These are phyloP conservation scores for Actinernus sp. DNA, from an alignment of 92 coral and sea anemone species.

Conservation along the genomic window DNA sequence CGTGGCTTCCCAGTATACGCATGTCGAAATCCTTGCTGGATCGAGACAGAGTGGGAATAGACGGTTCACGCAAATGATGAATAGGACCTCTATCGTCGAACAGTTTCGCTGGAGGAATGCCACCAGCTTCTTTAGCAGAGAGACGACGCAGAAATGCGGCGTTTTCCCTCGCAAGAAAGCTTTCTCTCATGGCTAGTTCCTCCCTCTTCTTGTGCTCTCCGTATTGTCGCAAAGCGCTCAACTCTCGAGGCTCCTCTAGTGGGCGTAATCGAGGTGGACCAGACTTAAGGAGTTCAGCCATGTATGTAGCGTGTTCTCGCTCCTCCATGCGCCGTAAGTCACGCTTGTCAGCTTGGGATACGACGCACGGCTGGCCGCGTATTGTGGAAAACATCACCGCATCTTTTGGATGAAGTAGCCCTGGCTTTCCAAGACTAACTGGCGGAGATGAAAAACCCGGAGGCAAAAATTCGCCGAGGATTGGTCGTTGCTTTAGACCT, in stretches of 20 bases:
- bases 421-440: conserved; percentile 50
- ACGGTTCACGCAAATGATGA: conserved; percentile 13
- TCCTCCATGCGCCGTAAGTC: conserved; percentile 57
- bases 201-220: conserved; percentile 75
- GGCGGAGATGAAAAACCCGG: conserved; percentile 71
- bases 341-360: conserved; percentile 67
- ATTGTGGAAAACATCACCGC: conserved; percentile 46
- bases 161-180: conserved; percentile 15
- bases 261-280: conserved; percentile 92
- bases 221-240: conserved; percentile 52
- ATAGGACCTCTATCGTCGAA: conserved; percentile 50
- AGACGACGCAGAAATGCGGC: conserved; percentile 39
- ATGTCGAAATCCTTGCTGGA: conserved; percentile 22
- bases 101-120: conserved; percentile 59
- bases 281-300: conserved; percentile 72
- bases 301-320: conserved; percentile 47
- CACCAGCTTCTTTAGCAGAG: conserved; percentile 50
- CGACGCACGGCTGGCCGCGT: conserved; percentile 36
- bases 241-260: conserved; percentile 63
- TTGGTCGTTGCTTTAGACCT: conserved; percentile 43
- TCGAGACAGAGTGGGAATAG: conserved; percentile 10
- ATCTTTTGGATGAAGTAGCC: conserved; percentile 64
- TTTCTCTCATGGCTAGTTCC: conserved; percentile 58
- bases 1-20: conserved; percentile 64
- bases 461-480: conserved; percentile 64